These are phyloP conservation scores for Myodes glareolus DNA, from an alignment of 2,113 vertebrate genomes.

Conservation along the genomic window DNA sequence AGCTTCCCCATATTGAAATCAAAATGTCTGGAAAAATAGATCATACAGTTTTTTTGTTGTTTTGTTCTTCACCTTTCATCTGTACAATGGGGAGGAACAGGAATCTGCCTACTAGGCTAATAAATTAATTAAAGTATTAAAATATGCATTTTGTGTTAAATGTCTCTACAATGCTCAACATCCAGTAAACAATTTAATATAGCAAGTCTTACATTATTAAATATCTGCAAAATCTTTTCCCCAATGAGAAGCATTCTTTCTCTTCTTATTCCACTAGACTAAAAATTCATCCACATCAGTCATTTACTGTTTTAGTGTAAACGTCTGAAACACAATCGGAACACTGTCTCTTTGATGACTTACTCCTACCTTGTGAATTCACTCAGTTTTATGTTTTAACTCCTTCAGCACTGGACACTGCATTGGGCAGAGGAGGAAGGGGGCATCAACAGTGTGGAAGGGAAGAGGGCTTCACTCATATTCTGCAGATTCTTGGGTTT, in stretches of 20 bases:
- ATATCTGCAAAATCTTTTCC: background rate
- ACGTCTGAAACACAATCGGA: slow-evolving; percentile 25
- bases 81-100: background rate
- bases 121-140: background rate
- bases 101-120: background rate
- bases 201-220: background rate
- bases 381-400: slow-evolving; percentile 46
- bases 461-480: background rate
- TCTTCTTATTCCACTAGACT: background rate
- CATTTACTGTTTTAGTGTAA: background rate
- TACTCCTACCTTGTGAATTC: background rate
- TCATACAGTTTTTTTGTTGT: background rate
- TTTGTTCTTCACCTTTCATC: background rate
- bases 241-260: background rate
- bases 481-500: slow-evolving; percentile 8
- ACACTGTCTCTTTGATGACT: background rate
- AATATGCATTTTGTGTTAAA: background rate
- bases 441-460: background rate
- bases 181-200: background rate
- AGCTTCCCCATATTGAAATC: background rate
- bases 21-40: background rate
- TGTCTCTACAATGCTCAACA: background rate
- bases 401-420: slow-evolving; percentile 68
- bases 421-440: background rate
- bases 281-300: background rate